Conservation (phyloP, 2,888 invertebrate genomes). For the Ochropleura leucogaster region DNA sequence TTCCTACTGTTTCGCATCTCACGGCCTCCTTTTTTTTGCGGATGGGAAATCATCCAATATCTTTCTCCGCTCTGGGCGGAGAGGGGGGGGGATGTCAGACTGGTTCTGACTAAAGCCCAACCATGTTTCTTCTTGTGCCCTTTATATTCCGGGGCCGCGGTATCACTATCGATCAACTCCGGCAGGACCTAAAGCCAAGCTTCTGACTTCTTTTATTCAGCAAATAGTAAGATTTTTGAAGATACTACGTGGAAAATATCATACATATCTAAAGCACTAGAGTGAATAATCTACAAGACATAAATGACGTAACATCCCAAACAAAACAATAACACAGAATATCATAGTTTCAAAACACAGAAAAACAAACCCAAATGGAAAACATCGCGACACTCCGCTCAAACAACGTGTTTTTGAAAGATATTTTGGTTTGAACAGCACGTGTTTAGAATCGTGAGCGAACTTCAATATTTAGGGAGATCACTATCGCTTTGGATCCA, state of each 20-base stretch:
- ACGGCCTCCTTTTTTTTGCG: too few relatives aligned
- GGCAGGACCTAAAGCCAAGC: neutral
- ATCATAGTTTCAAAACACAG: neutral
- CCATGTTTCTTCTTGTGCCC: too few relatives aligned
- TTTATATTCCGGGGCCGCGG: too few relatives aligned
- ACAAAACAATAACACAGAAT: neutral
- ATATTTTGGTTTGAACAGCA: constrained; percentile 24
- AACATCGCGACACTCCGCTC: constrained; percentile 11
- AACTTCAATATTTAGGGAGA: constrained; percentile 50
- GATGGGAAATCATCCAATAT: too few relatives aligned
- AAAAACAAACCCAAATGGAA: constrained; percentile 26
- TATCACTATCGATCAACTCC: too few relatives aligned
- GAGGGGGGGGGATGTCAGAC: too few relatives aligned
- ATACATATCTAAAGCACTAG: neutral
- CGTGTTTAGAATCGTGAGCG: constrained; percentile 45
- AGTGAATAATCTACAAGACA: neutral
- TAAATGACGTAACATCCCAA: neutral
- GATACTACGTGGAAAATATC: neutral
- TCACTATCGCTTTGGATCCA: constrained; percentile 30
- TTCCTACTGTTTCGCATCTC: neutral
- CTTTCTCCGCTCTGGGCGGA: too few relatives aligned
- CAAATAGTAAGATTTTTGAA: neutral
- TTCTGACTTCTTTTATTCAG: neutral
- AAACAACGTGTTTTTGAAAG: constrained; percentile 33
- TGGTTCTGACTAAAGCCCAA: too few relatives aligned